Percentiles rank a stretch among this genome's conserved stretches.
phyloP scores from a whole-genome alignment of 2,113 vertebrate genomes.

The Prunella himalayana region DNA sequence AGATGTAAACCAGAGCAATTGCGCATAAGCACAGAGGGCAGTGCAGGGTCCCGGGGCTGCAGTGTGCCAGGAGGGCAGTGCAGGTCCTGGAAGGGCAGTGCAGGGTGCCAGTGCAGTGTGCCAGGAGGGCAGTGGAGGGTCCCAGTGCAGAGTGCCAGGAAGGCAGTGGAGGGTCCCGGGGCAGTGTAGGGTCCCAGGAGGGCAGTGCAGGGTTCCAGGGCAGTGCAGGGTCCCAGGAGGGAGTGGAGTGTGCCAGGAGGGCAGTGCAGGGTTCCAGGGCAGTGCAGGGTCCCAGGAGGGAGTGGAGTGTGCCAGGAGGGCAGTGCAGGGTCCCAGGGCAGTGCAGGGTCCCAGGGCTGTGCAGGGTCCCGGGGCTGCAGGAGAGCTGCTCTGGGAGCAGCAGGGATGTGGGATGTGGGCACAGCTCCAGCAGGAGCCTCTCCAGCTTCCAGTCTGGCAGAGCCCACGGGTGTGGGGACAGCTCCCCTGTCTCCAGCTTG shows the following conservation, averaged over 20 bases:
- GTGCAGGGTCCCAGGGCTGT: background rate
- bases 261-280: background rate
- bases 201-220: background rate
- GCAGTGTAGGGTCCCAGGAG: too few relatives aligned
- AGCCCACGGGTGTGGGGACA: background rate
- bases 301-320: background rate
- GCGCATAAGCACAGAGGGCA: background rate
- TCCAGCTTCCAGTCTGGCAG: background rate
- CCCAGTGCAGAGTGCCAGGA: background rate
- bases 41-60: background rate
- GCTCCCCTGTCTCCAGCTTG: background rate
- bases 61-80: background rate
- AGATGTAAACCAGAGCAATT: background rate
- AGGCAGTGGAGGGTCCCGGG: too few relatives aligned
- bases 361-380: background rate
- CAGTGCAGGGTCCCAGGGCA: background rate
- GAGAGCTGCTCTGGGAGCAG: background rate
- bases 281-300: background rate
- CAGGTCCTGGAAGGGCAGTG: background rate
- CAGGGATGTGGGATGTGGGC: accelerated
- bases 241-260: background rate
- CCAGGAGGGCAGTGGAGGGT: background rate
- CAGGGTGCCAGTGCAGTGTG: background rate
- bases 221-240: background rate
- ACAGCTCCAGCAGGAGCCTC: background rate